phyloP scores from a whole-genome alignment of 2,113 vertebrate genomes.

The Talpa occidentalis region DNA sequence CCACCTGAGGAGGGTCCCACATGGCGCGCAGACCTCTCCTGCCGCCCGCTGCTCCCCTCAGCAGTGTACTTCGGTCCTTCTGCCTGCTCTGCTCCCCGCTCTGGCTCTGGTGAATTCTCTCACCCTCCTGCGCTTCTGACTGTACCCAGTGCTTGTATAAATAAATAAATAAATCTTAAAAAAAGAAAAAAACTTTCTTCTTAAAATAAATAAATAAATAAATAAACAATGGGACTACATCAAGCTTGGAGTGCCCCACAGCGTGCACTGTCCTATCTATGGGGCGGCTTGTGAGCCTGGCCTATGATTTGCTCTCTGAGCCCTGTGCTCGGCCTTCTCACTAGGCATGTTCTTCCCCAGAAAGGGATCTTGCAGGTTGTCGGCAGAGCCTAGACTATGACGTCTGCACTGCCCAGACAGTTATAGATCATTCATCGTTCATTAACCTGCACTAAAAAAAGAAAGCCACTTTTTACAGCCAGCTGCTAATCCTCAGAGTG shows the following conservation, averaged over 20 bases:
- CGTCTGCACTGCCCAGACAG: constrained; percentile 39
- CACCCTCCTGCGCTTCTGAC: too few species aligned
- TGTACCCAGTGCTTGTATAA: too few species aligned
- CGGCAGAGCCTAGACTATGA: constrained; percentile 38
- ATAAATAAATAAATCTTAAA: too few species aligned
- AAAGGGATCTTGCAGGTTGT: constrained; percentile 46
- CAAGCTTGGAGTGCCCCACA: not conserved
- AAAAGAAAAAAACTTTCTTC: too few species aligned
- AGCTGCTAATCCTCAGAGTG: constrained; percentile 14
- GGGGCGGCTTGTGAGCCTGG: not conserved
- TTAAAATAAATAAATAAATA: too few species aligned
- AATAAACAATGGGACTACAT: too few species aligned
- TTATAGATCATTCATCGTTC: constrained; percentile 70
- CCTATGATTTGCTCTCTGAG: not conserved
- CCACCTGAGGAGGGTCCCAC: too few species aligned
- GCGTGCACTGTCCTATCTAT: not conserved
- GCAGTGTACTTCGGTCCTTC: too few species aligned
- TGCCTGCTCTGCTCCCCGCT: too few species aligned
- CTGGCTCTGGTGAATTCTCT: too few species aligned
- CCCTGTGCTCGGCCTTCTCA: not conserved
- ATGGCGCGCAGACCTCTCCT: too few species aligned
- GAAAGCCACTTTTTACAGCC: constrained; percentile 17
- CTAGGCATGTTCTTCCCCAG: not conserved
- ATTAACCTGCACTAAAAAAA: constrained; percentile 69
- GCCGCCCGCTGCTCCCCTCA: too few species aligned